phyloP scores from a whole-genome alignment of 2,888 invertebrate genomes.

The Hemithea aestivaria region DNA sequence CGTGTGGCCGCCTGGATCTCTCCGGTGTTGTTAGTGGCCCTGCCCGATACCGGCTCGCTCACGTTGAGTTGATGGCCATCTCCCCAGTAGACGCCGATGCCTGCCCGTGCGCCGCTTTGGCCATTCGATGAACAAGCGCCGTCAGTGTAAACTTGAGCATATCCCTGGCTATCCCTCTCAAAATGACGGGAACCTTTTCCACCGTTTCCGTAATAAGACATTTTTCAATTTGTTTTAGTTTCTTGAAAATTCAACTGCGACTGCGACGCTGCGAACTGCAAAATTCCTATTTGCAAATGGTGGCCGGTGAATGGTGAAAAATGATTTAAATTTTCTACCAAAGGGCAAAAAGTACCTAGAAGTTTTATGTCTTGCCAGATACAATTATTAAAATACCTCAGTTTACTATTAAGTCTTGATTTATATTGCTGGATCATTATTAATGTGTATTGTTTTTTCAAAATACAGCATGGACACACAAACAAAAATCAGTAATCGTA shows the following conservation, averaged over 20 bases:
- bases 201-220: slow-evolving; percentile 19
- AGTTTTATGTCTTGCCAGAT: too few relatives aligned
- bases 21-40: slow-evolving; percentile 96
- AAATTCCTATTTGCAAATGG: too few relatives aligned
- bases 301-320: too few relatives aligned
- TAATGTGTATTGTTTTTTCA: too few relatives aligned
- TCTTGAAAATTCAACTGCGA: slow-evolving; percentile 53
- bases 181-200: slow-evolving; percentile 50
- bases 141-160: slow-evolving; percentile 89
- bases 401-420: too few relatives aligned
- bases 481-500: too few relatives aligned
- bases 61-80: slow-evolving; percentile 86
- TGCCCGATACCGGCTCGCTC: slow-evolving; percentile 87
- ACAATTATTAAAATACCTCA: too few relatives aligned
- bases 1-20: slow-evolving; percentile 94
- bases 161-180: slow-evolving; percentile 67
- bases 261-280: slow-evolving; percentile 53
- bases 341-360: too few relatives aligned
- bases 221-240: slow-evolving; percentile 49
- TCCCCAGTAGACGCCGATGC: slow-evolving; percentile 96
- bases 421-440: too few relatives aligned
- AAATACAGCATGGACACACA: too few relatives aligned
- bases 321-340: too few relatives aligned
- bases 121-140: slow-evolving; percentile 95
- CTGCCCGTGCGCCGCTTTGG: slow-evolving; percentile 85